Evolutionary conservation across 2,113 vertebrate species (phyloP).

Genomic region (Malurus melanocephalus): DNA sequence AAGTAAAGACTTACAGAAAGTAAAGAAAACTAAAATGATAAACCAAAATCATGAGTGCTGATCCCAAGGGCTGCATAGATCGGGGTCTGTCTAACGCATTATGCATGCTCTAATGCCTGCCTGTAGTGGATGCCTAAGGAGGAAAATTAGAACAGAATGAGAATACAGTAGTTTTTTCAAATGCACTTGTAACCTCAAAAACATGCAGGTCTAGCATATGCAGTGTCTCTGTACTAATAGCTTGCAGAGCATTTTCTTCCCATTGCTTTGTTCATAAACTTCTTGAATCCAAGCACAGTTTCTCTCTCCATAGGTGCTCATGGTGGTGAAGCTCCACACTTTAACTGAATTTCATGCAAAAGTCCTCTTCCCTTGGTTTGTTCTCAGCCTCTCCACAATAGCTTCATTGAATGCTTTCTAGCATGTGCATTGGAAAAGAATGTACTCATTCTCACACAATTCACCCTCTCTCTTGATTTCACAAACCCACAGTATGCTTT

Average conservation of each 20-base stretch:
- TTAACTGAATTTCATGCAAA: not conserved
- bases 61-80: not conserved
- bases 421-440: not conserved
- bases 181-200: not conserved
- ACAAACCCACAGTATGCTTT: not conserved
- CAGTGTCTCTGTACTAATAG: not conserved
- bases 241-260: not conserved
- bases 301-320: not conserved
- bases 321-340: not conserved
- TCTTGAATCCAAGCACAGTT: not conserved
- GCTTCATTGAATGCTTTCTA: not conserved
- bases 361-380: not conserved
- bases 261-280: not conserved
- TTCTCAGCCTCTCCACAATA: not conserved
- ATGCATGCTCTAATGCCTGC: not conserved
- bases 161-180: not conserved
- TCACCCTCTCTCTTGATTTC: not conserved
- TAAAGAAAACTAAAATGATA: not conserved
- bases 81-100: rapidly evolving
- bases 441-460: not conserved
- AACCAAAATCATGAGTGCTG: not conserved
- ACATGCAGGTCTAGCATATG: not conserved
- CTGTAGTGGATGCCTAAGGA: not conserved
- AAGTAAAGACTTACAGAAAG: not conserved
- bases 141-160: not conserved